These are phyloP conservation scores for Dromococcyx pavoninus DNA, from an alignment of 2,797 vertebrate genomes.

Conservation along the genomic window DNA sequence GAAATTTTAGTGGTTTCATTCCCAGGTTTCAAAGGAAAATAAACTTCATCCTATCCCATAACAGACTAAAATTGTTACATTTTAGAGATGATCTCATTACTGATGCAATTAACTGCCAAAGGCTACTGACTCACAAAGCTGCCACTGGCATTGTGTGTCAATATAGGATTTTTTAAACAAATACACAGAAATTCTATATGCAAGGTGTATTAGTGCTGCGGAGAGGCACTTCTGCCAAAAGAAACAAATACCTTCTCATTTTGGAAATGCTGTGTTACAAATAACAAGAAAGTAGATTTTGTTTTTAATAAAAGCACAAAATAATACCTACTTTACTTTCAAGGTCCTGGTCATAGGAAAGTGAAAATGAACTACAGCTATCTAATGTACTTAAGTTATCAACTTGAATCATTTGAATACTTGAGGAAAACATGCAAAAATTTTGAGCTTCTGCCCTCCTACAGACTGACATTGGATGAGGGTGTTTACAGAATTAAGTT, in stretches of 20 bases:
- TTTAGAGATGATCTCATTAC: neutral
- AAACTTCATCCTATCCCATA: neutral
- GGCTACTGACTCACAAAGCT: too few relatives aligned
- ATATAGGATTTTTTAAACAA: neutral
- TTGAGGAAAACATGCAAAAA: neutral
- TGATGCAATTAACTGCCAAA: neutral
- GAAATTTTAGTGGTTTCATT: neutral
- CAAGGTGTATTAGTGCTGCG: neutral
- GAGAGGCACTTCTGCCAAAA: neutral
- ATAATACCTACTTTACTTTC: neutral
- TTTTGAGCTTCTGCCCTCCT: neutral
- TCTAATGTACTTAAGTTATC: neutral
- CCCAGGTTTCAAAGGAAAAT: neutral
- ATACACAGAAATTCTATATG: neutral
- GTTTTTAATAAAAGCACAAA: neutral
- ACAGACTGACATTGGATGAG: neutral
- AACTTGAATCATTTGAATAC: neutral
- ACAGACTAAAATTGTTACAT: neutral
- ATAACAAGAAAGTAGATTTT: neutral
- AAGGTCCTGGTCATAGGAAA: neutral
- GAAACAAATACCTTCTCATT: neutral
- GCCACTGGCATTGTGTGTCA: neutral
- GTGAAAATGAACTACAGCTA: neutral
- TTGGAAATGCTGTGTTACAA: neutral
- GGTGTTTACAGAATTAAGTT: neutral